Conservation (phyloP, 2,888 invertebrate genomes). For the Asteroscopus sphinx region DNA sequence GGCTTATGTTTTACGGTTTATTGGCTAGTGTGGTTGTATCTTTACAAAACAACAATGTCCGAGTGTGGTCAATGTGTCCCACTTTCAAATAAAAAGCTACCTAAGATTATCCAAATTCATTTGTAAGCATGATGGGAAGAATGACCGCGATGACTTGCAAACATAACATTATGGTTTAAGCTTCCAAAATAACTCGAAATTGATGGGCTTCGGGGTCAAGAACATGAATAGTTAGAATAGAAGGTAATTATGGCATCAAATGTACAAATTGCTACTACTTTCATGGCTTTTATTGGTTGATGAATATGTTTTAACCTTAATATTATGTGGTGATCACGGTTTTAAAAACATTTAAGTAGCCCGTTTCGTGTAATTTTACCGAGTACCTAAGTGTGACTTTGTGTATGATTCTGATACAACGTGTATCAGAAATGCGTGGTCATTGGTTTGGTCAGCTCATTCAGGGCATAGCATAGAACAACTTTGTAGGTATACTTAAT, state of each 20-base stretch:
- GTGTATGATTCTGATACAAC: too few species aligned
- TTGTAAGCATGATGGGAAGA: conserved; percentile 26
- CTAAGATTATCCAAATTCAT: conserved; percentile 20
- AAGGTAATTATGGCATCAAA: conserved; percentile 13
- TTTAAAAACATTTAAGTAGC: too few species aligned
- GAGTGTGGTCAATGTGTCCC: conserved; percentile 23
- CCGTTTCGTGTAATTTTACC: too few species aligned
- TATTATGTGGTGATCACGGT: neutral
- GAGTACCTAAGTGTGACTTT: too few species aligned
- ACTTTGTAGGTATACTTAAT: too few species aligned
- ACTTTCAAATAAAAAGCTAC: conserved; percentile 36
- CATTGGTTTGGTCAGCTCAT: too few species aligned
- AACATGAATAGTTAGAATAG: conserved; percentile 15
- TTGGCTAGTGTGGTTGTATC: neutral
- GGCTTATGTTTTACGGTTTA: too few species aligned
- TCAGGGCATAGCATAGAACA: too few species aligned
- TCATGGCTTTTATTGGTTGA: conserved; percentile 20
- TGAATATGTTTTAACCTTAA: neutral
- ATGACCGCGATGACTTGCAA: conserved; percentile 39
- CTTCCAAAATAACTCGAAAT: conserved; percentile 17
- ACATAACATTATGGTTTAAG: conserved; percentile 13
- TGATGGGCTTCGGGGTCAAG: conserved; percentile 24
- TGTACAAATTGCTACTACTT: conserved; percentile 19
- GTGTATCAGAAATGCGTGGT: too few species aligned
- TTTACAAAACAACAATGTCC: conserved; percentile 15